Percentiles rank a stretch among this genome's conserved stretches.
These are phyloP conservation scores for Coregonus sp. DNA, from an alignment of 2,797 vertebrate genomes.

Conservation along the genomic window DNA sequence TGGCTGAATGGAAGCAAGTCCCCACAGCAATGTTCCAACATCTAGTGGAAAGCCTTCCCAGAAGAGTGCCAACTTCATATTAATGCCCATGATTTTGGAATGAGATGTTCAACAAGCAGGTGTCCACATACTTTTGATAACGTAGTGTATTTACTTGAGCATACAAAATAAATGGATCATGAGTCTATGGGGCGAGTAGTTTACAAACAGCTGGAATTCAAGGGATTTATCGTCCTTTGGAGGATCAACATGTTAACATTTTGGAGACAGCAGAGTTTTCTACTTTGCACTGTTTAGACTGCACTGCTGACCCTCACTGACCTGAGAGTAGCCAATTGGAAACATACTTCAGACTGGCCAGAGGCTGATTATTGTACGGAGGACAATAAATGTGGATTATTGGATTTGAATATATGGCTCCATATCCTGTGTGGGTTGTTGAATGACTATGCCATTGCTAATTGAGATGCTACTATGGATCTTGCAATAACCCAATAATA, in stretches of 20 bases:
- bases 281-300: slow-evolving; percentile 57
- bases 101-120: too few relatives aligned
- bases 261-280: slow-evolving; percentile 47
- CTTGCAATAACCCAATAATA: not conserved
- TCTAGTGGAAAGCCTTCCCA: too few relatives aligned
- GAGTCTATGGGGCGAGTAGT: slow-evolving; percentile 32
- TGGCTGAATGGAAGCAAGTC: too few relatives aligned
- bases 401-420: slow-evolving; percentile 5
- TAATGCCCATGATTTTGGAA: too few relatives aligned
- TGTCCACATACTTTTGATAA: too few relatives aligned
- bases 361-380: not conserved
- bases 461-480: not conserved
- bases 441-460: not conserved
- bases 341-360: slow-evolving; percentile 8
- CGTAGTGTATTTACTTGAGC: slow-evolving; percentile 39
- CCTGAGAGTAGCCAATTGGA: slow-evolving; percentile 24
- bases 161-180: slow-evolving; percentile 57
- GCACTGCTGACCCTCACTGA: slow-evolving; percentile 41
- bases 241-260: slow-evolving; percentile 50
- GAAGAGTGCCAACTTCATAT: too few relatives aligned
- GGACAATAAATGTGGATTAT: not conserved
- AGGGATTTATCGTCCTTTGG: slow-evolving; percentile 54
- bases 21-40: too few relatives aligned
- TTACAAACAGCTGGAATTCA: slow-evolving; percentile 57
- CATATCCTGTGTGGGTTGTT: not conserved